phyloP scores from a whole-genome alignment of 2,113 vertebrate species.

The Hippolais icterina region DNA sequence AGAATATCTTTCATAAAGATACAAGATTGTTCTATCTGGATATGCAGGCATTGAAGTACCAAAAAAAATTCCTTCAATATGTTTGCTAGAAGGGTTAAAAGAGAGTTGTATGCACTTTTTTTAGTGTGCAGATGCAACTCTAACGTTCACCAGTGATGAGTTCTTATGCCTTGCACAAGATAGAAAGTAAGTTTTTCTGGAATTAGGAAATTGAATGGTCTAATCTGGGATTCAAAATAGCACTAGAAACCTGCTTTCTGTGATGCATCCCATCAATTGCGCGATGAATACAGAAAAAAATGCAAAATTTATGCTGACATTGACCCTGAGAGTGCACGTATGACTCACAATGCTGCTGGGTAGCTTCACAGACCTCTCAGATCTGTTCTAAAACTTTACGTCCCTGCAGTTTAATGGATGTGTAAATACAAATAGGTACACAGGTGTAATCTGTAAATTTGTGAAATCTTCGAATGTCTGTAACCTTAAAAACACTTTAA shows the following conservation, averaged over 20 bases:
- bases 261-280: background rate
- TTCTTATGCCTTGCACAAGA: background rate
- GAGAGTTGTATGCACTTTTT: background rate
- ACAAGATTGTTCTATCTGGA: background rate
- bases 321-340: background rate
- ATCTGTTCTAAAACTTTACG: background rate
- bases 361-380: background rate
- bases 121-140: background rate
- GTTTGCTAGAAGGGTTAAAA: background rate
- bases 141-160: background rate
- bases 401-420: background rate
- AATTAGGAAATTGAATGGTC: background rate
- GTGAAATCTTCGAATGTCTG: background rate
- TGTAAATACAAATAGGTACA: background rate
- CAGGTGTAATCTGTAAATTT: background rate
- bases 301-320: background rate
- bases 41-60: background rate
- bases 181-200: background rate
- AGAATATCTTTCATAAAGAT: background rate
- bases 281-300: background rate
- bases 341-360: background rate
- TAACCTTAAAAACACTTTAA: background rate
- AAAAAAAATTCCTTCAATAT: background rate
- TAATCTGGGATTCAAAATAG: background rate
- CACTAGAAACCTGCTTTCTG: background rate